Conservation (phyloP, 2,797 vertebrate genomes). For the Simalia tracyae region DNA sequence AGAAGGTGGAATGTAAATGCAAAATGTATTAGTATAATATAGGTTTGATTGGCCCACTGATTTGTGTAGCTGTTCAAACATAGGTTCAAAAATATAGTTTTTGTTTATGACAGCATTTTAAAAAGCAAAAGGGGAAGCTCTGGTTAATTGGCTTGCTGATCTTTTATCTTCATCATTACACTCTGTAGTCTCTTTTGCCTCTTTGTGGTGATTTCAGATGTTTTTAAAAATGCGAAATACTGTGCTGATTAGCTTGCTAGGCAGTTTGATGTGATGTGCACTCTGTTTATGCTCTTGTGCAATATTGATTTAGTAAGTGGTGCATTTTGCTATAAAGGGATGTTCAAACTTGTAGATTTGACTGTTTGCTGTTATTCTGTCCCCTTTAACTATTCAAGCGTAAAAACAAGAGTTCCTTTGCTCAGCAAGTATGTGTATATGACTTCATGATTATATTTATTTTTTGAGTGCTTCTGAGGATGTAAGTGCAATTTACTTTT, state of each 20-base stretch:
- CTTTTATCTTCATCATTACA: background rate
- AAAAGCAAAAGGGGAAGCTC: background rate
- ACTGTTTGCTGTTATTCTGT: background rate
- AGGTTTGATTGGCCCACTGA: background rate
- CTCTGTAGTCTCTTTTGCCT: background rate
- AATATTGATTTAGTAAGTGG: background rate
- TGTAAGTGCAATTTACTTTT: background rate
- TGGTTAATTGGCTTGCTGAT: background rate
- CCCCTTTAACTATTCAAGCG: background rate
- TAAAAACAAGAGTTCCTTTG: background rate
- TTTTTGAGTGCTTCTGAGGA: background rate
- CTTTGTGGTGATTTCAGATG: background rate
- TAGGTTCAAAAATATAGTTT: background rate
- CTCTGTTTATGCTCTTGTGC: background rate
- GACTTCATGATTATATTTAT: background rate
- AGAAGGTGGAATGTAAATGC: background rate
- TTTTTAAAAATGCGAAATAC: background rate
- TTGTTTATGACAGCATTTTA: background rate
- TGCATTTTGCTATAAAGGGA: background rate
- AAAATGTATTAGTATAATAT: background rate
- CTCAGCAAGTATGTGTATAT: background rate
- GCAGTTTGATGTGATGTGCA: background rate
- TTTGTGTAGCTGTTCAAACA: background rate
- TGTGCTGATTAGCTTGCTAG: background rate
- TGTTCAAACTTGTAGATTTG: background rate